Evolutionary conservation across 2,888 invertebrate species (phyloP), one percentile per base, ranked within the genome.

Genomic region (Spicauda simplicius): DNA sequence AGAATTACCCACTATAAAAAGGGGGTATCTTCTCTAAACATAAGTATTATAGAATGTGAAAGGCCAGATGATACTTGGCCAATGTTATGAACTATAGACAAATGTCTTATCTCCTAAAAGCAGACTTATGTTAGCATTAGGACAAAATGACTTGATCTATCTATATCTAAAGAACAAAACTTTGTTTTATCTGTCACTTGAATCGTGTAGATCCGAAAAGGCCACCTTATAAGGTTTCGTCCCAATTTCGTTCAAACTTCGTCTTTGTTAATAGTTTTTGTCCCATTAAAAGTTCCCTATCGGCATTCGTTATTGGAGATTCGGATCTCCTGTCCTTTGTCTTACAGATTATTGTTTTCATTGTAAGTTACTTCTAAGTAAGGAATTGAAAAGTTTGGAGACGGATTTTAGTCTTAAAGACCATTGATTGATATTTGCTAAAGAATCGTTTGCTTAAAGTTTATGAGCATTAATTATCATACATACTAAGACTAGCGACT

Each of bases 261-360:
- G 65, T 76, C 76, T 77, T 81, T 75, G 79, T 80, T 81, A 83
- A 82, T 81, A 83, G 81, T 76, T 73, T 71, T 69, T 62, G 63
- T 69, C 61, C 77, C 77, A 77, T 78, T 78, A 78, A 78, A 78
- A 78, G 73, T 78, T 78, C 62, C 60, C 65, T 61, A 67, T 50
- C 72, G 72, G 72, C 68, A 71, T 77, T 78, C 74, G 74, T 76
- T 78, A 77, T 76, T 76, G 72, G 68, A 72, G 71, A 71, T 70
- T 73, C 70, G 71, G 70, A 73, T 69, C 73, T 73, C 62, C 57
- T 52, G 56, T 68, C 56, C 69, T 72, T 74, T 72, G 71, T 73
- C 68, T 76, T 71, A 60, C 63, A 72, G 71, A 71, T 71, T 74
- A 73, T 74, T 72, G 71, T 73, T 73, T 73, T 70, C 71, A 66